Conservation (phyloP, 1,140 invertebrate genomes). For the Pseudomyrmex sp. region DNA sequence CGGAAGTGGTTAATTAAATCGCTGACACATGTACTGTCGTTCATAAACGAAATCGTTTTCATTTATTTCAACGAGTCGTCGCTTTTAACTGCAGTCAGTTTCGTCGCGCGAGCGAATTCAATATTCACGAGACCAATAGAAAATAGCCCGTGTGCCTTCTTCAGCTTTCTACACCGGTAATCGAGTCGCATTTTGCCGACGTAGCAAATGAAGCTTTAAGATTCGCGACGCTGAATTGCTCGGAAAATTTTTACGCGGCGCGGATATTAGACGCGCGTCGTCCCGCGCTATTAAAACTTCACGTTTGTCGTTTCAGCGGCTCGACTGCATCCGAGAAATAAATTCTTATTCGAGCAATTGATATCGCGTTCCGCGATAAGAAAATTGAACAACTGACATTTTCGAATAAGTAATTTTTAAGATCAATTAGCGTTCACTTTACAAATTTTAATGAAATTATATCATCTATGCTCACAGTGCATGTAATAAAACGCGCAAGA, state of each 20-base stretch:
- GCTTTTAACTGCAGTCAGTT: constrained; percentile 31
- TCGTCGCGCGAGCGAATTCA: constrained; percentile 39
- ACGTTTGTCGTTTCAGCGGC: background rate
- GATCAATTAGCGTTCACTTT: background rate
- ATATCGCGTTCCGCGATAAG: background rate
- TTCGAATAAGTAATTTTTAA: background rate
- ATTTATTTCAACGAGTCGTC: constrained; percentile 36
- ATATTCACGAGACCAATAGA: constrained; percentile 26
- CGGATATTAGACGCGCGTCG: background rate
- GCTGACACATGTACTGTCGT: constrained; percentile 17
- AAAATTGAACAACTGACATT: background rate
- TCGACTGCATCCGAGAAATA: background rate
- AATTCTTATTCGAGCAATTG: background rate
- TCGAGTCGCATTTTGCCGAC: constrained; percentile 35
- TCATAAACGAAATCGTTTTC: constrained; percentile 48
- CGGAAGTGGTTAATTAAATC: constrained; percentile 48
- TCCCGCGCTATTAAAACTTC: background rate
- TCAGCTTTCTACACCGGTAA: constrained; percentile 5
- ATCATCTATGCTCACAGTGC: background rate
- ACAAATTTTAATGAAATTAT: background rate
- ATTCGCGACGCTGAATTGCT: constrained; percentile 68
- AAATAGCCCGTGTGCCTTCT: constrained; percentile 8
- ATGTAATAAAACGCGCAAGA: no score
- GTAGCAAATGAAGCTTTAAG: constrained; percentile 71
- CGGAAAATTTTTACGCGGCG: constrained; percentile 55